Percentiles rank a stretch among this genome's conserved stretches.
phyloP scores from a whole-genome alignment of 2,113 vertebrate species.

The Caranx ignobilis region DNA sequence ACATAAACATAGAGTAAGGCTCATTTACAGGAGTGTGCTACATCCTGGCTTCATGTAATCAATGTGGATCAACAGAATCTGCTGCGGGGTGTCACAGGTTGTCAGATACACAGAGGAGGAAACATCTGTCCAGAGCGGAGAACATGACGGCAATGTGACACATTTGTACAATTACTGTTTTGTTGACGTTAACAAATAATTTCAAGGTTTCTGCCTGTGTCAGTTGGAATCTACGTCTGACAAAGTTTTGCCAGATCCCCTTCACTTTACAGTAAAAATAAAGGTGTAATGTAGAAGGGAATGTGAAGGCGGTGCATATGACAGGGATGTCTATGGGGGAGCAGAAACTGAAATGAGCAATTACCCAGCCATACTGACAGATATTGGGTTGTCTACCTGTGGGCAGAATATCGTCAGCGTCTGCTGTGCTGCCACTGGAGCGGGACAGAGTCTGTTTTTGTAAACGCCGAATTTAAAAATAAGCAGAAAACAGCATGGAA shows the following conservation, averaged over 20 bases:
- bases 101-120: constrained; percentile 1
- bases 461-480: constrained; percentile 19
- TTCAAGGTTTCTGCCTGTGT: too few relatives aligned
- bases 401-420: constrained; percentile 31
- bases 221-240: too few relatives aligned
- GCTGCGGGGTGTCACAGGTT: constrained; percentile 19
- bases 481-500: not conserved
- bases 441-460: constrained; percentile 29
- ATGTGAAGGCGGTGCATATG: not conserved
- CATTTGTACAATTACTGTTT: too few relatives aligned
- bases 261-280: constrained; percentile 13
- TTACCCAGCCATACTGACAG: constrained; percentile 46
- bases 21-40: constrained; percentile 34
- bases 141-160: not conserved
- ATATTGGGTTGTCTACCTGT: constrained; percentile 18
- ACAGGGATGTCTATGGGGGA: constrained; percentile 33
- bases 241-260: not conserved
- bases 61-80: not conserved
- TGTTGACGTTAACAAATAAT: too few relatives aligned
- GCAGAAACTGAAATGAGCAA: constrained; percentile 62
- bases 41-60: constrained; percentile 1
- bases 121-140: constrained; percentile 27
- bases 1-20: constrained; percentile 13
- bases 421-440: constrained; percentile 32
- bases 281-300: constrained; percentile 7